These are phyloP conservation scores for Microctenopoma stevenorrisi DNA, from an alignment of 2,797 vertebrate genomes.

Conservation along the genomic window DNA sequence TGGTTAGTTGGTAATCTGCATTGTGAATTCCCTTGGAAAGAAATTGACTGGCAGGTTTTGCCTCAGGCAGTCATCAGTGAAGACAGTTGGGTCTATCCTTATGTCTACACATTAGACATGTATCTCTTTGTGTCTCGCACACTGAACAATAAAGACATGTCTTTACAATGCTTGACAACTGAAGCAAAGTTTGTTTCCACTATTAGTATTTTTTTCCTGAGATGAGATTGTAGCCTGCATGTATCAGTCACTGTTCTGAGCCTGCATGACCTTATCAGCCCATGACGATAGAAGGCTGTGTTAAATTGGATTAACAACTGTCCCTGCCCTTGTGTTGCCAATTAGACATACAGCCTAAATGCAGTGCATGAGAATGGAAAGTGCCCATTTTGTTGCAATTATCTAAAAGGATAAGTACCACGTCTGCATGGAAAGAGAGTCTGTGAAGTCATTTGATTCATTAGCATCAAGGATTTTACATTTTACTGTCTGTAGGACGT, in stretches of 20 bases:
- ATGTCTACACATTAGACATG: conserved; percentile 78
- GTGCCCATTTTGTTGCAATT: conserved; percentile 38
- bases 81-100: conserved; percentile 86
- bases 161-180: conserved; percentile 31
- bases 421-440: conserved; percentile 24
- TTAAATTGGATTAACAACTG: conserved; percentile 76
- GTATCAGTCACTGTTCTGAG: conserved; percentile 50
- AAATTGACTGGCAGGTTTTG: conserved; percentile 85
- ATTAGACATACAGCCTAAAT: conserved; percentile 36
- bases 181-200: conserved; percentile 28
- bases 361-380: conserved; percentile 7
- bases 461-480: conserved; percentile 11
- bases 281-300: conserved; percentile 70
- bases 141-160: conserved; percentile 33
- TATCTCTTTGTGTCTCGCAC: conserved; percentile 47
- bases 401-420: conserved; percentile 42
- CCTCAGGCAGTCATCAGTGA: conserved; percentile 84
- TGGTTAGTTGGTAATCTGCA: conserved; percentile 79
- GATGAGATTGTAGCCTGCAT: conserved; percentile 33
- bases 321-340: conserved; percentile 55
- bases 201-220: conserved; percentile 51
- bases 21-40: conserved; percentile 84
- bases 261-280: conserved; percentile 68
- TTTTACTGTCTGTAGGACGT: conserved; percentile 19
- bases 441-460: conserved; percentile 12